Conservation (phyloP, 2,113 vertebrate genomes). For the Cygnus atratus region DNA sequence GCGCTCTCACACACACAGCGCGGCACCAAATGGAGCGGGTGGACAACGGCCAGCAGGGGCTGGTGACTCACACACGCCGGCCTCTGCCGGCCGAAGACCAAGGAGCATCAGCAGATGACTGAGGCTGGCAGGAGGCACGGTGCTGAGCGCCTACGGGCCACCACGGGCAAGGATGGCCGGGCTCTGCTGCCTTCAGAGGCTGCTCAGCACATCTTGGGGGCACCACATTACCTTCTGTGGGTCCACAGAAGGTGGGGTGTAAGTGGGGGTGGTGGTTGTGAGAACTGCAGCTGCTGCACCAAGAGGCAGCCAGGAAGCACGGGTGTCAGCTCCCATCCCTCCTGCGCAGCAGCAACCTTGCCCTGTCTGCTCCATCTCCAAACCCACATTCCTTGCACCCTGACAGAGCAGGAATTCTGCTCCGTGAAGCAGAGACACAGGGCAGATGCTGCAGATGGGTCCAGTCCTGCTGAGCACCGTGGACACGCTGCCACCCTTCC, state of each 20-base stretch:
- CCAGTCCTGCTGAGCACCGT: accelerated
- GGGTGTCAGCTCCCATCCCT: neutral
- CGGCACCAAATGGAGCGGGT: constrained; percentile 24
- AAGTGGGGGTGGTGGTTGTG: too few species aligned
- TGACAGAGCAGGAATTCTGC: neutral
- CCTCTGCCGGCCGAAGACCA: neutral
- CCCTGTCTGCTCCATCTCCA: neutral
- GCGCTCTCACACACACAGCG: constrained; percentile 54
- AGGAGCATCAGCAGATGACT: neutral
- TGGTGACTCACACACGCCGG: neutral
- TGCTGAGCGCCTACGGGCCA: neutral
- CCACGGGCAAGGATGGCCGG: neutral
- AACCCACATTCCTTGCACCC: neutral
- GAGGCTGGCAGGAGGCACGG: neutral
- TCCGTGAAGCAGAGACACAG: neutral
- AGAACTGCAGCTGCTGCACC: too few species aligned
- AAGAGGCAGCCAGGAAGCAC: neutral
- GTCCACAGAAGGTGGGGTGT: too few species aligned
- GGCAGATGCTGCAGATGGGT: neutral
- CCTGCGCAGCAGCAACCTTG: neutral
- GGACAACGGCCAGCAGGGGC: constrained; percentile 37
- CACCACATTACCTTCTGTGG: neutral
- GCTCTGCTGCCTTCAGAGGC: neutral
- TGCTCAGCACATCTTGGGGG: neutral
- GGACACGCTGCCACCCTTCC: neutral